These are phyloP conservation scores for Coregonus suidteri DNA, from an alignment of 2,797 vertebrate species.

Conservation along the genomic window DNA sequence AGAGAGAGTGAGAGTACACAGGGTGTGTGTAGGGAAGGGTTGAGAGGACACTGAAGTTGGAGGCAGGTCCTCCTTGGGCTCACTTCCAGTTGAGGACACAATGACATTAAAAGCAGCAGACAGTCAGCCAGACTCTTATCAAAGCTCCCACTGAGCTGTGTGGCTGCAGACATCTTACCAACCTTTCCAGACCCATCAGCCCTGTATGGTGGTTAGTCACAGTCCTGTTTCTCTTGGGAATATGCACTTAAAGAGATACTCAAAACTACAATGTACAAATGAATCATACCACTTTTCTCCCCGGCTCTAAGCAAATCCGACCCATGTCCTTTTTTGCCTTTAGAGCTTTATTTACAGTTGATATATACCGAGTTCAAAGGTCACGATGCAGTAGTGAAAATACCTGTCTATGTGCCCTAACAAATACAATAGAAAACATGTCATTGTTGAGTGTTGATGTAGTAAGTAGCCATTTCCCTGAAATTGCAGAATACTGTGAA, in stretches of 20 bases:
- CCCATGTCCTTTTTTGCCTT: slow-evolving; percentile 56
- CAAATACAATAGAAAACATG: slow-evolving; percentile 66
- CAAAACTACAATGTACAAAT: not conserved
- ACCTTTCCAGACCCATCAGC: not conserved
- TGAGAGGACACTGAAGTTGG: not conserved
- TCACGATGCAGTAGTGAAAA: slow-evolving; percentile 67
- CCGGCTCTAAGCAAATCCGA: slow-evolving; percentile 26
- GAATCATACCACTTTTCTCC: not conserved
- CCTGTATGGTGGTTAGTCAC: not conserved
- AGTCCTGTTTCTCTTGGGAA: not conserved
- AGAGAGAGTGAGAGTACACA: too few relatives aligned
- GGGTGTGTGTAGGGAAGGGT: not conserved
- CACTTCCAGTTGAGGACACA: too few relatives aligned
- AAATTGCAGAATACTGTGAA: slow-evolving; percentile 33
- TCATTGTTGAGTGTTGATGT: slow-evolving; percentile 33
- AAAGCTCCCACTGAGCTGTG: not conserved
- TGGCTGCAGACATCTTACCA: too few relatives aligned
- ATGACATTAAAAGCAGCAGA: too few relatives aligned
- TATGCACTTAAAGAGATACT: slow-evolving; percentile 3
- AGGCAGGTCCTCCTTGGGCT: not conserved
- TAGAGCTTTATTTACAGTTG: slow-evolving; percentile 82
- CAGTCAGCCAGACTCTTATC: not conserved
- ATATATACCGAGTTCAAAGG: slow-evolving; percentile 74
- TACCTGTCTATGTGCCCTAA: slow-evolving; percentile 67
- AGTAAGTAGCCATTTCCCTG: slow-evolving; percentile 43